Base-by-base conservation (phyloP, 1,140 invertebrate genomes). In the Achroia grisella region DNA sequence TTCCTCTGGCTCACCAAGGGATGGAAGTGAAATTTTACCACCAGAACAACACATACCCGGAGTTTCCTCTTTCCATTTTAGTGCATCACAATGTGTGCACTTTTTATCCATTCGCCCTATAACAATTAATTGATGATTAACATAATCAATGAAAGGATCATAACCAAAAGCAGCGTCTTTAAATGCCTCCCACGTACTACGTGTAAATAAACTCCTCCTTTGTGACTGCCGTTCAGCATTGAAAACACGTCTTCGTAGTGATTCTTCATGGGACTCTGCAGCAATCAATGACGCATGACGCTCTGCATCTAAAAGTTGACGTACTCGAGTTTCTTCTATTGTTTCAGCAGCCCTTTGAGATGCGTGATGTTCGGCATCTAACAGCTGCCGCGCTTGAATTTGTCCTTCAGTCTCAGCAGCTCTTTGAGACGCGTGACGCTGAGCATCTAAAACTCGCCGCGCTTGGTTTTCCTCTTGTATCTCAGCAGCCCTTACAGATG, bases 11-110 rank as follows among this genome's bases (percentile, higher is more conserved):
- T n/a, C n/a, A n/a, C n/a, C n/a, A n/a, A n/a, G n/a, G n/a, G n/a
- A n/a, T n/a, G n/a, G n/a, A n/a, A n/a, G n/a, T n/a, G n/a, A n/a
- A n/a, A n/a, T n/a, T n/a, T n/a, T n/a, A n/a, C n/a, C n/a, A n/a
- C n/a, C n/a, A n/a, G n/a, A n/a, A n/a, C n/a, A n/a, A n/a, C n/a
- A n/a, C 55, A 71, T 62, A 15, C 71, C 66, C 37, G 50, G 32
- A 33, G 60, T 39, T 53, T 78, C 64, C 12, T 63, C 63, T 56
- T 71, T 70, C 58, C 59, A 75, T 58, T 66, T 75, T 10, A 71
- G 44, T 44, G 70, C 71, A 13, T 60, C 39, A 48, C 67, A 77
- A 39, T 56, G 49, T 40, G 45, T 52, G 48, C 62, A 71, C 33
- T 55, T 46, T 10, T 41, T 32, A 28, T 33, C 52, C 68, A 72